These are phyloP conservation scores for Hydrotaea diabolus DNA, from an alignment of 2,888 invertebrate species.

Conservation along the genomic window DNA sequence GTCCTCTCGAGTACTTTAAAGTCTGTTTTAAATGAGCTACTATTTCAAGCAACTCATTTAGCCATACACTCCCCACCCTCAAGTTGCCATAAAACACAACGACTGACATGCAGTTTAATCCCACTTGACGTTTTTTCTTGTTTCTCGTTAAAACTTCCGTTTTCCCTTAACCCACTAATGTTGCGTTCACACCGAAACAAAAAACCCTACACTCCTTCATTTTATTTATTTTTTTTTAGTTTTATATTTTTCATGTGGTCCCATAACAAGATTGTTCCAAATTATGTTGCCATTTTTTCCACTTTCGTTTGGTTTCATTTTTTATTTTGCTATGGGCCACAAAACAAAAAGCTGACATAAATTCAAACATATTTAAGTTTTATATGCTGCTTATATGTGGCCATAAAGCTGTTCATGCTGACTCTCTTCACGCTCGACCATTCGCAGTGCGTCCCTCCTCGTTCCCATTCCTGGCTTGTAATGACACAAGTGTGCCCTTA, in stretches of 20 bases:
- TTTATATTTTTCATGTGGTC: not conserved
- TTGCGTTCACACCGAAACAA: not conserved
- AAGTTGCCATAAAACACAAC: not conserved
- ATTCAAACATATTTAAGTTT: slow-evolving; percentile 26
- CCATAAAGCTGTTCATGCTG: not conserved
- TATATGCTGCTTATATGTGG: slow-evolving; percentile 21
- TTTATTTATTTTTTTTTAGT: too few species aligned
- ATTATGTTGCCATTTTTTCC: not conserved
- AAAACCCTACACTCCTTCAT: too few species aligned
- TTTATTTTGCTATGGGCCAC: not conserved
- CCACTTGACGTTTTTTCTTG: slow-evolving; percentile 10
- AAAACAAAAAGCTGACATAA: slow-evolving; percentile 27
- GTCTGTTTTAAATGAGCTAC: not conserved
- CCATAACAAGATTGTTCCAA: slow-evolving; percentile 19
- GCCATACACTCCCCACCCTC: not conserved
- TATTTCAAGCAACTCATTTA: not conserved
- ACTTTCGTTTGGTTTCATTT: too few species aligned
- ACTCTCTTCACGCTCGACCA: not conserved
- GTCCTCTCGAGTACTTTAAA: not conserved
- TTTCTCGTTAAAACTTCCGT: slow-evolving; percentile 11
- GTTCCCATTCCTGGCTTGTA: not conserved
- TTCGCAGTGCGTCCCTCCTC: not conserved
- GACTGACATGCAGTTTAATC: slow-evolving; percentile 3
- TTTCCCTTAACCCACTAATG: slow-evolving; percentile 8
- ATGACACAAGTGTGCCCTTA: not conserved